Evolutionary conservation across 2,797 vertebrate genomes (phyloP).

Genomic region (Poecile montanus): DNA sequence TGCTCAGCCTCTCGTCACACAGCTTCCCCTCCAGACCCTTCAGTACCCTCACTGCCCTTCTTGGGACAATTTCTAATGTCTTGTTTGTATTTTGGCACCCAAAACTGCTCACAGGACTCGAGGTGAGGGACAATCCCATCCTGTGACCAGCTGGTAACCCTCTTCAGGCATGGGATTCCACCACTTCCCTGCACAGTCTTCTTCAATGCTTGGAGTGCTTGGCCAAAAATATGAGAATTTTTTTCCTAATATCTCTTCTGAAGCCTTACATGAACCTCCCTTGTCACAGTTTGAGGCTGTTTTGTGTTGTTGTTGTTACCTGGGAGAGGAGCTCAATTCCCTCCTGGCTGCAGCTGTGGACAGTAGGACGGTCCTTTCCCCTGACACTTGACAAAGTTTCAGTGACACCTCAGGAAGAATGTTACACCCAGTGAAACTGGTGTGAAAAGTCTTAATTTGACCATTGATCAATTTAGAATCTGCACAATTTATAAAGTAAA

Average conservation of each 20-base stretch:
- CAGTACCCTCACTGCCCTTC: neutral
- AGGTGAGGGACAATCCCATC: neutral
- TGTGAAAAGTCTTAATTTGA: neutral
- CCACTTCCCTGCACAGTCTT: neutral
- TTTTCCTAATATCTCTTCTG: neutral
- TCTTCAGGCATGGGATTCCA: neutral
- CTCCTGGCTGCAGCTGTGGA: neutral
- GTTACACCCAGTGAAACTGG: rapidly evolving
- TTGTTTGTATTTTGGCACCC: too few species aligned
- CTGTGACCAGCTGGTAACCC: too few species aligned
- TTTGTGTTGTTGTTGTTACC: neutral
- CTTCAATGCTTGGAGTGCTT: neutral
- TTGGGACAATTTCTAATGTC: too few species aligned
- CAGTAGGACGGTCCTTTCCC: neutral
- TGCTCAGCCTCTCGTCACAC: too few species aligned
- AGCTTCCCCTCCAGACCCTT: neutral
- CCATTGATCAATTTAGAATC: neutral
- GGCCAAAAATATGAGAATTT: neutral
- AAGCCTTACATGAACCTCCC: too few species aligned
- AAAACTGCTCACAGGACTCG: rapidly evolving
- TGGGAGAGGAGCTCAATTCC: too few species aligned
- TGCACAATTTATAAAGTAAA: neutral
- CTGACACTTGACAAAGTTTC: neutral
- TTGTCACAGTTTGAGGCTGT: neutral
- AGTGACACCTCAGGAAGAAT: neutral